Evolutionary conservation across 2,113 vertebrate species (phyloP).

Genomic region (Brienomyrus brachyistius): DNA sequence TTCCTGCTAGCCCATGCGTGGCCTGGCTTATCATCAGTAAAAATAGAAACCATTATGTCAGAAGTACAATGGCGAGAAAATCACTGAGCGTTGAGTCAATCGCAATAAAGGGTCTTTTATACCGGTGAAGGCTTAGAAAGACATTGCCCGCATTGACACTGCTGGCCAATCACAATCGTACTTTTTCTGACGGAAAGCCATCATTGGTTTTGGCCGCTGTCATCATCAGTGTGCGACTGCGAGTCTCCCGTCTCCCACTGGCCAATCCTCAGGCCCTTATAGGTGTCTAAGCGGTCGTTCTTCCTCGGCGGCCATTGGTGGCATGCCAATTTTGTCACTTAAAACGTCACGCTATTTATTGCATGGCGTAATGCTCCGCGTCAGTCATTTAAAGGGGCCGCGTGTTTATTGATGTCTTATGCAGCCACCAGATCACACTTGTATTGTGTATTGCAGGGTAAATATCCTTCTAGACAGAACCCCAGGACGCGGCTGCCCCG

Average conservation of each 20-base stretch:
- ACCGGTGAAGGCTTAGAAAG: not conserved
- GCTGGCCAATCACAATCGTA: not conserved
- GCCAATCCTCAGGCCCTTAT: not conserved
- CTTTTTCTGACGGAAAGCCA: not conserved
- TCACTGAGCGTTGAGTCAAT: not conserved
- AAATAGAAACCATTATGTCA: slow-evolving; percentile 8
- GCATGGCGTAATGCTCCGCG: not conserved
- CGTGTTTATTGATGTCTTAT: not conserved
- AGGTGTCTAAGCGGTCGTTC: not conserved
- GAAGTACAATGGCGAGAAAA: not conserved
- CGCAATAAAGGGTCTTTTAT: not conserved
- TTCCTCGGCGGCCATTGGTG: not conserved
- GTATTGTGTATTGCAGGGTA: not conserved
- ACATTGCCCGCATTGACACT: not conserved
- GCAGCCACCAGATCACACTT: not conserved
- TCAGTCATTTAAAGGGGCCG: not conserved
- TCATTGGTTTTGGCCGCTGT: not conserved
- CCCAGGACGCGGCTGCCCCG: not conserved
- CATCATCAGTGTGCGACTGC: not conserved
- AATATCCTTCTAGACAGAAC: not conserved
- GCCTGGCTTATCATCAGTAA: not conserved
- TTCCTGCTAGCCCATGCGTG: not conserved
- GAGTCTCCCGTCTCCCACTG: not conserved
- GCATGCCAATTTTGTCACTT: not conserved
- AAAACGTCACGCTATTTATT: not conserved